A percentile compares a stretch with the other conserved stretches of the same genome.
Evolutionary conservation across 2,888 invertebrate genomes (phyloP).

Genomic region (Harmothoe impar): DNA sequence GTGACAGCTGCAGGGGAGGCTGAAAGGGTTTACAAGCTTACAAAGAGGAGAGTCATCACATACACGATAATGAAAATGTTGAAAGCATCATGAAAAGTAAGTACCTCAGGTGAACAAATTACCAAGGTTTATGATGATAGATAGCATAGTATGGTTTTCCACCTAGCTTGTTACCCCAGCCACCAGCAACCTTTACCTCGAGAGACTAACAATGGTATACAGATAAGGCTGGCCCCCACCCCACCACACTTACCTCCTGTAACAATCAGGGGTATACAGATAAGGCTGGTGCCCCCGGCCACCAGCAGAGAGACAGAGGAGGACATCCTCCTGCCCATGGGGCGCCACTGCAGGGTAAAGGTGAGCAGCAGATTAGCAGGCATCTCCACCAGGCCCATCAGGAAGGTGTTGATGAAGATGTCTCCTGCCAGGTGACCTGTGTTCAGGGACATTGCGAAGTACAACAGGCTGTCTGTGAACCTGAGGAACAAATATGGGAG

Average conservation of each 20-base stretch:
- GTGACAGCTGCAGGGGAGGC: slow-evolving; percentile 54
- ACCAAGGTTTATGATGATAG: too few relatives aligned
- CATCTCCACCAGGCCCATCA: slow-evolving; percentile 70
- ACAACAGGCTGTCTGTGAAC: slow-evolving; percentile 70
- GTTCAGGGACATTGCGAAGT: slow-evolving; percentile 70
- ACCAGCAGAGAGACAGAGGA: slow-evolving; percentile 64
- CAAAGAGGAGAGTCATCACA: too few relatives aligned
- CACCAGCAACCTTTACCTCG: too few relatives aligned
- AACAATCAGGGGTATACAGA: slow-evolving; percentile 65
- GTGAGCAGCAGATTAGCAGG: slow-evolving; percentile 69
- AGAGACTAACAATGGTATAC: too few relatives aligned
- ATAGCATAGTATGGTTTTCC: too few relatives aligned
- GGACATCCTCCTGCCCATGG: slow-evolving; percentile 65
- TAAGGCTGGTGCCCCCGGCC: slow-evolving; percentile 64
- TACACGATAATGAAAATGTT: too few relatives aligned
- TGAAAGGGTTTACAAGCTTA: neutral
- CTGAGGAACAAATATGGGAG: slow-evolving; percentile 63
- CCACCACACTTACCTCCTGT: neutral
- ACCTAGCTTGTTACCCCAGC: too few relatives aligned
- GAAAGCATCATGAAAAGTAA: too few relatives aligned
- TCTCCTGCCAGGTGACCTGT: slow-evolving; percentile 67
- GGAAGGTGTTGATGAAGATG: slow-evolving; percentile 70
- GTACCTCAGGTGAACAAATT: too few relatives aligned
- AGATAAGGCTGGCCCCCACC: too few relatives aligned
- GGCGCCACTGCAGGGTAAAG: slow-evolving; percentile 52